Conservation (phyloP, 2,888 invertebrate genomes). For the Rutpela maculata region DNA sequence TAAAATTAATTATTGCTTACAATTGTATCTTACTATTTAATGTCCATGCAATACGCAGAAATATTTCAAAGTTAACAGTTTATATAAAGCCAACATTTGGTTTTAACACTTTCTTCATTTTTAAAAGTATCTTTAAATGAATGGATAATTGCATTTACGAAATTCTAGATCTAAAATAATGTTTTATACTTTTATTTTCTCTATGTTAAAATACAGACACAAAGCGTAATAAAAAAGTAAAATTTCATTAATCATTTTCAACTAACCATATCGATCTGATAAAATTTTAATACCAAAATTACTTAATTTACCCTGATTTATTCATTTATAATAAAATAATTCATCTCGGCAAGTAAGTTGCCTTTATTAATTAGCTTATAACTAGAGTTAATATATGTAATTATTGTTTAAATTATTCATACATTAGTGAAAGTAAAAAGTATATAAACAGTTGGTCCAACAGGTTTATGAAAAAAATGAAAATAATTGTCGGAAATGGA, state of each 20-base stretch:
- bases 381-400: slow-evolving; percentile 6
- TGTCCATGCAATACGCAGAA: too few species aligned
- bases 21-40: too few species aligned
- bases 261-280: slow-evolving; percentile 3
- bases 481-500: slow-evolving; percentile 27
- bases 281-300: background rate
- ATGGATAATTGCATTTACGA: too few species aligned
- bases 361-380: background rate
- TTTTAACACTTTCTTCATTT: too few species aligned
- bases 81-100: too few species aligned
- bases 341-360: background rate
- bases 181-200: too few species aligned
- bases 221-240: background rate
- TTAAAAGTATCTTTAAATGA: too few species aligned
- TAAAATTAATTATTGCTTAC: too few species aligned
- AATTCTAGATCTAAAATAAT: too few species aligned
- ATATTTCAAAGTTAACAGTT: too few species aligned
- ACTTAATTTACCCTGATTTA: background rate
- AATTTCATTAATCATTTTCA: background rate
- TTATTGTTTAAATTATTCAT: slow-evolving; percentile 17
- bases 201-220: too few species aligned
- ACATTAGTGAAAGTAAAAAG: slow-evolving; percentile 21
- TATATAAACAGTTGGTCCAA: slow-evolving; percentile 17
- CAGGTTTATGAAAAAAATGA: background rate
- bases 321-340: background rate